These are phyloP conservation scores for Heliconius hewitsoni DNA, from an alignment of 1,140 invertebrate genomes.

Conservation along the genomic window DNA sequence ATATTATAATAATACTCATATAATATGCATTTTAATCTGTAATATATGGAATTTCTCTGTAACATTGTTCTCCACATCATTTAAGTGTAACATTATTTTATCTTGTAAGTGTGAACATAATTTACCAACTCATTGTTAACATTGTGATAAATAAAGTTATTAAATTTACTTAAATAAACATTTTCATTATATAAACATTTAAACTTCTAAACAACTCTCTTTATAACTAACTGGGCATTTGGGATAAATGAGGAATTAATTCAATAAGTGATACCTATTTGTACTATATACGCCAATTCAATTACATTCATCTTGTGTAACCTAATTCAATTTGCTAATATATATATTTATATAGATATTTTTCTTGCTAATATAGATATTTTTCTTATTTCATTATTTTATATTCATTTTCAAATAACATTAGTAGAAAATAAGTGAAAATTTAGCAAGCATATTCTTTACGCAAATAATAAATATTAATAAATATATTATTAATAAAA, in stretches of 20 bases:
- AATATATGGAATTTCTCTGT: not conserved
- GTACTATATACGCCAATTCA: not conserved
- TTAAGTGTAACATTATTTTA: not conserved
- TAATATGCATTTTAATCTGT: conserved; percentile 18
- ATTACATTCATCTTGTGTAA: not conserved
- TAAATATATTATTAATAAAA: not conserved
- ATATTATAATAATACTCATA: not conserved
- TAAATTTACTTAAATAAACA: not conserved
- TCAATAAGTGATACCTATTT: not conserved
- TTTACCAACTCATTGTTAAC: not conserved
- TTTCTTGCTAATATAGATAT: too few species aligned
- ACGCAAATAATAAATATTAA: not conserved
- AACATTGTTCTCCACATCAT: not conserved
- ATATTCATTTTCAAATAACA: not conserved
- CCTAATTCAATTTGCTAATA: not conserved
- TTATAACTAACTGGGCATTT: not conserved
- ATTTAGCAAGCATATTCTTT: too few species aligned
- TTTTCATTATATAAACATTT: conserved; percentile 5
- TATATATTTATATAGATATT: too few species aligned
- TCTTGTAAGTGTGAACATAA: not conserved
- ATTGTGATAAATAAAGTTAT: conserved; percentile 11
- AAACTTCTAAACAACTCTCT: not conserved
- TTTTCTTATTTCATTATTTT: not conserved
- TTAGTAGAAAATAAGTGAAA: too few species aligned
- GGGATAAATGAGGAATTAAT: not conserved